Conservation (phyloP, 2,888 invertebrate species). For the Drosophila pegasa region DNA sequence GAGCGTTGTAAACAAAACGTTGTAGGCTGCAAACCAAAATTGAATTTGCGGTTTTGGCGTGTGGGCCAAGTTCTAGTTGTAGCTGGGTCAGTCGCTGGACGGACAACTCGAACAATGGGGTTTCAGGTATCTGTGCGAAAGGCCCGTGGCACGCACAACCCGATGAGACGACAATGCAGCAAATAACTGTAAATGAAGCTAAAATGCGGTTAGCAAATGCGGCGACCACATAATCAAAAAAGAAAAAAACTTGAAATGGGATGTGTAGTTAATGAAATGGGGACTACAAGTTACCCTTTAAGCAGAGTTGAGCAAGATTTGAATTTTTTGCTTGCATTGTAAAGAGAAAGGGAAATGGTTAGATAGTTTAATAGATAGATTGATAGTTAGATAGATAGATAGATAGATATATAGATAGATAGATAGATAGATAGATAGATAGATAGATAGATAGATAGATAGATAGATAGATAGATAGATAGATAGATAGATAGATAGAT, state of each 20-base stretch:
- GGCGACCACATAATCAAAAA: conserved; percentile 43
- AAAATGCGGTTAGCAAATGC: conserved; percentile 70
- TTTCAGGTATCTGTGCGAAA: conserved; percentile 27
- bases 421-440: too few relatives aligned
- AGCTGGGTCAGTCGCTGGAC: conserved; percentile 11
- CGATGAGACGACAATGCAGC: conserved; percentile 35
- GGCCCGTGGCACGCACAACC: conserved; percentile 18
- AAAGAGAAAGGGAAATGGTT: too few relatives aligned
- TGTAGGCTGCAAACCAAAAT: conserved; percentile 72
- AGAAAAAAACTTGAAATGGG: neutral
- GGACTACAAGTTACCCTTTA: neutral
- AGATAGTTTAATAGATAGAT: too few relatives aligned
- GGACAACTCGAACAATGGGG: conserved; percentile 16
- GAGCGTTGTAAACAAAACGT: conserved; percentile 49
- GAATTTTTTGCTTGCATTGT: too few relatives aligned
- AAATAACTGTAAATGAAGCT: conserved; percentile 79
- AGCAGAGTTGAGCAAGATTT: too few relatives aligned
- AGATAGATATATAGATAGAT: too few relatives aligned
- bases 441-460: too few relatives aligned
- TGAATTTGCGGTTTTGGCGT: conserved; percentile 72
- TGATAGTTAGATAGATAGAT: too few relatives aligned
- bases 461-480: too few relatives aligned
- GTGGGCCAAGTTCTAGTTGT: conserved; percentile 19
- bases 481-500: too few relatives aligned
- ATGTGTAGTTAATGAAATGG: too few relatives aligned